phyloP scores from a whole-genome alignment of 2,113 vertebrate genomes.

The Microtus ochrogaster region DNA sequence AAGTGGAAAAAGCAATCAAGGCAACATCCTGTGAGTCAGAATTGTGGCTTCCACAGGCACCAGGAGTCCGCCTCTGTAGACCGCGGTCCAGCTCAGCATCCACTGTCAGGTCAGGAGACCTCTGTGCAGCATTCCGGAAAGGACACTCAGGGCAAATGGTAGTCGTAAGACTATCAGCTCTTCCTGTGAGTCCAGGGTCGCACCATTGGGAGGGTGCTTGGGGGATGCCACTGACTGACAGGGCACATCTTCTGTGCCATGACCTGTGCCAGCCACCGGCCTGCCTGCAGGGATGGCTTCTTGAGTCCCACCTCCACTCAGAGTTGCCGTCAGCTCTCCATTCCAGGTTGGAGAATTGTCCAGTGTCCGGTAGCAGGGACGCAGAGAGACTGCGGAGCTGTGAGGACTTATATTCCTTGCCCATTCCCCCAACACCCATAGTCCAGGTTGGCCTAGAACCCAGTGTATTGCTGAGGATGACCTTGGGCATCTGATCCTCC shows the following conservation, averaged over 20 bases:
- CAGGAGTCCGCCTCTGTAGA: background rate
- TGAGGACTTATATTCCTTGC: background rate
- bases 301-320: no score
- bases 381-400: background rate
- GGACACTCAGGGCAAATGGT: fast-evolving
- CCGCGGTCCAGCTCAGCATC: background rate
- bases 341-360: background rate
- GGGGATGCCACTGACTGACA: background rate
- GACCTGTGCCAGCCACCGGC: background rate
- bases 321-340: background rate
- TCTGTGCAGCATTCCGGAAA: background rate
- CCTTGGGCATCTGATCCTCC: background rate
- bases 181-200: background rate
- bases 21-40: background rate
- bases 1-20: background rate
- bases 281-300: background rate
- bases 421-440: background rate
- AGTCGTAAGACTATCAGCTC: background rate
- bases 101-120: background rate
- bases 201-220: fast-evolving
- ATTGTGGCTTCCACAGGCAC: background rate
- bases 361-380: no score
- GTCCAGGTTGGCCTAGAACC: background rate
- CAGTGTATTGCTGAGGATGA: background rate
- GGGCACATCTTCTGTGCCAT: background rate